These are phyloP conservation scores for Diorhabda carinulata DNA, from an alignment of 1,140 invertebrate species.

Conservation along the genomic window DNA sequence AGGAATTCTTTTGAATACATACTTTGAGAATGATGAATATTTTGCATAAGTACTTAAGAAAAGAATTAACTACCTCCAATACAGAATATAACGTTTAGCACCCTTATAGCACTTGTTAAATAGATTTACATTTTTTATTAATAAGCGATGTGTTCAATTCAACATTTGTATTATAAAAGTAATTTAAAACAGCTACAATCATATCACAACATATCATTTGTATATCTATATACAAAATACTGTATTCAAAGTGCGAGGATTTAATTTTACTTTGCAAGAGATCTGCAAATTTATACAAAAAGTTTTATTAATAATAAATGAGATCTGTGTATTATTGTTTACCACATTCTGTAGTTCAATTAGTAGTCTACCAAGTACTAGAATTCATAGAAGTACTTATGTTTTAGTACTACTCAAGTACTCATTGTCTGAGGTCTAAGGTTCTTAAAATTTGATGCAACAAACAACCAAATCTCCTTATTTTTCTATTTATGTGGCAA, in stretches of 20 bases:
- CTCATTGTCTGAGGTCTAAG: no score
- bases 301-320: neutral
- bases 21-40: no score
- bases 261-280: neutral
- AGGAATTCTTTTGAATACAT: no score
- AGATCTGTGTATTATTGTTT: no score
- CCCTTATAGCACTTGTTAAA: neutral
- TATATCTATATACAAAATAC: constrained; percentile 5
- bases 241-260: neutral
- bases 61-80: neutral
- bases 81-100: neutral
- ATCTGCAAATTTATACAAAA: neutral
- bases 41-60: neutral
- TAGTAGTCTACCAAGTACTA: no score
- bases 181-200: constrained; percentile 15
- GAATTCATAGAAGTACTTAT: neutral
- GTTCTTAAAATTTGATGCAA: neutral
- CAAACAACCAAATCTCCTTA: neutral
- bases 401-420: no score
- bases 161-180: neutral
- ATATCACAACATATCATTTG: constrained; percentile 18
- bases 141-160: neutral
- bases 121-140: neutral
- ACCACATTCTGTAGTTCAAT: neutral
- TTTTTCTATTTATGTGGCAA: neutral